These are phyloP conservation scores for Pandemis heparana DNA, from an alignment of 2,888 invertebrate genomes.

Conservation along the genomic window DNA sequence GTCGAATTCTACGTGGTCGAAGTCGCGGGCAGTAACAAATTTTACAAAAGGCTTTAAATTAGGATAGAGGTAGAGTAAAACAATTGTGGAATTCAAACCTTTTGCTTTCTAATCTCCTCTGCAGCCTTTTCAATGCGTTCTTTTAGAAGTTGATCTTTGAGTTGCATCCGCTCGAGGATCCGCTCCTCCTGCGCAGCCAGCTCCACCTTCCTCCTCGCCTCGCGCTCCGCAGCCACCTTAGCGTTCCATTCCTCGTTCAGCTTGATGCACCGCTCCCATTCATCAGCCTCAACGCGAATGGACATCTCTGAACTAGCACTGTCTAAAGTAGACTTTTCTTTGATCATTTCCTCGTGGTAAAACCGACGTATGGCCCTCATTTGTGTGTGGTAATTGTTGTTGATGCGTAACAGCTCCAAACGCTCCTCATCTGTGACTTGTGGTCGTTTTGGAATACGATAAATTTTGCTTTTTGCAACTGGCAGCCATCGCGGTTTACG, in stretches of 20 bases:
- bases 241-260: conserved; percentile 91
- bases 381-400: conserved; percentile 89
- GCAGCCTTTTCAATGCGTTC: conserved; percentile 76
- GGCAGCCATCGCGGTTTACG: conserved; percentile 93
- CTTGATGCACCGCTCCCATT: conserved; percentile 85
- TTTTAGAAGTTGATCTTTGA: conserved; percentile 64
- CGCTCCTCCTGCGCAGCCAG: conserved; percentile 76
- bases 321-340: conserved; percentile 78
- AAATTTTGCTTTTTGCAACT: conserved; percentile 92
- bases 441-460: conserved; percentile 88
- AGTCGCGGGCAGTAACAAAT: no score
- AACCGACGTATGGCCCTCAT: conserved; percentile 84
- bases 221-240: conserved; percentile 85
- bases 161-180: conserved; percentile 76
- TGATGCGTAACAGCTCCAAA: conserved; percentile 87
- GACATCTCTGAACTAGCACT: conserved; percentile 85
- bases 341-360: conserved; percentile 82
- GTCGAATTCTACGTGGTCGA: no score
- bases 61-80: no score
- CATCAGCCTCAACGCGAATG: conserved; percentile 86
- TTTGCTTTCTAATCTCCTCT: conserved; percentile 75
- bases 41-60: no score
- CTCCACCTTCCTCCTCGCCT: conserved; percentile 82
- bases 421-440: conserved; percentile 87
- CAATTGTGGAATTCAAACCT: conserved; percentile 57